Percentiles rank a stretch among this genome's conserved stretches.
Conservation (phyloP, 2,113 vertebrate species). For the Pandion haliaetus region DNA sequence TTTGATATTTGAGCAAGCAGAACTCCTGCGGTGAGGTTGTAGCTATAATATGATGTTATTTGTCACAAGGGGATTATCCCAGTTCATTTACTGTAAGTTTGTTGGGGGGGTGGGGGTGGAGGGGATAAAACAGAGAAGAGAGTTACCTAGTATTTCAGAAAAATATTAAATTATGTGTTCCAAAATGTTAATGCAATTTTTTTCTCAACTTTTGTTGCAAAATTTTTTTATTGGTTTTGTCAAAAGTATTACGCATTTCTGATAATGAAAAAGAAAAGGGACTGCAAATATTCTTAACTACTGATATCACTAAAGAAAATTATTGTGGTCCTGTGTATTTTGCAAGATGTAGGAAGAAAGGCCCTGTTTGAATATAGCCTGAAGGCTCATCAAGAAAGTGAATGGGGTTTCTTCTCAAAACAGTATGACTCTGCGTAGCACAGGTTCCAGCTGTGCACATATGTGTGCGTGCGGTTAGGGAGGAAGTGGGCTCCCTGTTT, state of each 20-base stretch:
- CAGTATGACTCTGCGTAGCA: neutral
- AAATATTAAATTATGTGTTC: neutral
- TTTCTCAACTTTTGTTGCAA: neutral
- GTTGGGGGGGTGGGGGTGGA: accelerated
- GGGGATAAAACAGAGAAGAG: neutral
- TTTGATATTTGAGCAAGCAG: neutral
- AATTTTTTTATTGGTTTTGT: neutral
- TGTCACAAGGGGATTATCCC: neutral
- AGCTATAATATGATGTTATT: neutral
- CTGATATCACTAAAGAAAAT: neutral
- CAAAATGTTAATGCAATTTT: neutral
- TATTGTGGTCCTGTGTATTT: neutral
- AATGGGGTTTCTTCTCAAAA: neutral
- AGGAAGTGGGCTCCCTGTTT: neutral
- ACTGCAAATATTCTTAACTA: neutral
- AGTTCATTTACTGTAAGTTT: neutral
- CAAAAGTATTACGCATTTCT: neutral
- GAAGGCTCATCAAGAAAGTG: neutral
- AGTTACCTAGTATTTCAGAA: neutral
- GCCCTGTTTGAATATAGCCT: neutral
- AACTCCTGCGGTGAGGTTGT: neutral
- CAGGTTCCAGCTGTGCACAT: neutral
- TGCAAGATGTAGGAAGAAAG: neutral
- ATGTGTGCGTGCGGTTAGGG: neutral
- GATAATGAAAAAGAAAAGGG: neutral